phyloP scores from a whole-genome alignment of 2,113 vertebrate species.

The Lophotis ruficrista region DNA sequence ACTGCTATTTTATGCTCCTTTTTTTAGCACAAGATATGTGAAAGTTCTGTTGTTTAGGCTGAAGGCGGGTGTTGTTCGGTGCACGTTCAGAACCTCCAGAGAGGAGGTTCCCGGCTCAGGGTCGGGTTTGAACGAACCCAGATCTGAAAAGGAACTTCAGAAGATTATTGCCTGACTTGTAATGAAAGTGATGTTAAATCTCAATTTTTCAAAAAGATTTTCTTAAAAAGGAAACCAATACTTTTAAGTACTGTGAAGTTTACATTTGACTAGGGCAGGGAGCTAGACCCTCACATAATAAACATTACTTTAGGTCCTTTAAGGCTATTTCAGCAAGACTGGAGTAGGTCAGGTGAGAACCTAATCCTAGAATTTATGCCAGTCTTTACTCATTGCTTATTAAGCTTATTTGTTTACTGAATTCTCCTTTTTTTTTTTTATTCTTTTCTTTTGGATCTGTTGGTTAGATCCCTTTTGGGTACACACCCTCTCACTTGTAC shows the following conservation, averaged over 20 bases:
- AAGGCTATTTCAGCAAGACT: background rate
- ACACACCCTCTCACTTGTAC: background rate
- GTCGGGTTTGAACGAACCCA: background rate
- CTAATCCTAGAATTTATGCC: background rate
- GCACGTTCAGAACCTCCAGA: background rate
- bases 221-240: background rate
- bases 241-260: background rate
- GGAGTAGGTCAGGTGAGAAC: background rate
- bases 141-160: background rate
- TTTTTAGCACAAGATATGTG: background rate
- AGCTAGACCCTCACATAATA: background rate
- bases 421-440: background rate
- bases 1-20: background rate
- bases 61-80: background rate
- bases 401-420: background rate
- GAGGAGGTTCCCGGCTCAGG: background rate
- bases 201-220: fast-evolving
- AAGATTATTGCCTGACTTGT: background rate
- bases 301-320: background rate
- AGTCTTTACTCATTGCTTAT: background rate
- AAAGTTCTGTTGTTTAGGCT: background rate
- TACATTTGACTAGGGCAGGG: background rate
- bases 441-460: background rate
- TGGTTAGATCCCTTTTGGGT: background rate
- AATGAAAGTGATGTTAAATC: background rate